phyloP scores from a whole-genome alignment of 92 coral and sea anemone species.

The Phymanthus crucifer region DNA sequence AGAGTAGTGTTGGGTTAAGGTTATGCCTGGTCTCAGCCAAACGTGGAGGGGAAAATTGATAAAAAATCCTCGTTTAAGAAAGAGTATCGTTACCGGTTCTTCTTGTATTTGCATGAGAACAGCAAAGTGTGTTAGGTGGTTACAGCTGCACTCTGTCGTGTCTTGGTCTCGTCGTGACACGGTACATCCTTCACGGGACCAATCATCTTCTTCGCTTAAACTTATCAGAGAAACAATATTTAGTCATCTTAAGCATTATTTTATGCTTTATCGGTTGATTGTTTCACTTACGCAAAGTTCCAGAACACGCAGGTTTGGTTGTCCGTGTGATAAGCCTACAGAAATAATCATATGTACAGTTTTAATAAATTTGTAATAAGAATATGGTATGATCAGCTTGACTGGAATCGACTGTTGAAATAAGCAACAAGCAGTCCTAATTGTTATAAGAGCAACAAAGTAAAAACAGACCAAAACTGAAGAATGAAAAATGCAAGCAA shows the following conservation, averaged over 20 bases:
- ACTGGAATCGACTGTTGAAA: no score
- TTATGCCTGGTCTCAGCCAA: no score
- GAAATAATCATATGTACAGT: background rate
- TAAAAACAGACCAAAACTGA: no score
- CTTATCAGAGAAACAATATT: background rate
- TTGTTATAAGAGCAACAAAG: no score
- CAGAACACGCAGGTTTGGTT: constrained; percentile 23
- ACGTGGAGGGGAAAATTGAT: no score
- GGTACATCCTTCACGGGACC: constrained; percentile 23
- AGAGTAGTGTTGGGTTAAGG: no score
- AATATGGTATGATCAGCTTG: no score
- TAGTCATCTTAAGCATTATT: background rate
- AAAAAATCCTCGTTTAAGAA: background rate
- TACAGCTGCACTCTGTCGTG: constrained; percentile 31
- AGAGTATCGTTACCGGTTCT: constrained; percentile 12
- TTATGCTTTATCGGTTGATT: background rate
- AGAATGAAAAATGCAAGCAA: no score
- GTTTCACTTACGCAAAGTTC: constrained; percentile 12
- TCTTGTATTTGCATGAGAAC: constrained; percentile 29
- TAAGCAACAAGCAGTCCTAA: no score
- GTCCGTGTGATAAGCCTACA: background rate
- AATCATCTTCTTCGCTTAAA: background rate
- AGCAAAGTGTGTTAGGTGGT: constrained; percentile 36
- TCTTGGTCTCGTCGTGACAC: background rate
- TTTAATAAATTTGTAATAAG: no score